Evolutionary conservation across 2,888 invertebrate genomes (phyloP), one percentile per base, ranked within the genome.

Genomic region (Zonitis immaculata): DNA sequence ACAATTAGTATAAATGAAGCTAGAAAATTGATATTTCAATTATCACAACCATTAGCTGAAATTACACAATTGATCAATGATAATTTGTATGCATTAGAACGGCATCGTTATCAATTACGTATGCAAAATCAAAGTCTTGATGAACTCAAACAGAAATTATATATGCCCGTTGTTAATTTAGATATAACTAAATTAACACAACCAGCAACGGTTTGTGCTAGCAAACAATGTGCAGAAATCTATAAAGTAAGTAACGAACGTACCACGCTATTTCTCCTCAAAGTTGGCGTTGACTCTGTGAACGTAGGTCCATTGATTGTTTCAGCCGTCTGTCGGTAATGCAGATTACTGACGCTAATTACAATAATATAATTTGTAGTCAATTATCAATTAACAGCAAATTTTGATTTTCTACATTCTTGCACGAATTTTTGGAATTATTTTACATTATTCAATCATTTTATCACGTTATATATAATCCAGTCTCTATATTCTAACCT

Each of bases 1-100:
- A 73, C 73, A 1, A 52, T 68, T 12, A 70, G 70, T 5, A 60
- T 74, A 1, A 73, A 73, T 32, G 70, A 73, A 54, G 71, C 71
- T 1, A 56, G 73, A 11, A 62, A 69, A 42, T 49, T 70, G n/a
- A 71, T 75, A 25, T 58, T 66, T 25, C 66, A 73, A 14, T 51
- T 75, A 30, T 61, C 70, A 0, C 65, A 69, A 54, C 75, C 75
- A 0, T 57, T 75, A 50, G 70, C 71, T 5, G 73, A 74, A 46
- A 71, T 73, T 44, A 63, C 69, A 0, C 67, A 73, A 54, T 52
- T 69, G 4, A 70, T 75, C 18, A 55, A 67, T 12, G 69, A 73
- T 44, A 75, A 75, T 49, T 56, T 73, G 8, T 54, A 52, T 5
- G 57, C 64, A 12, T 56, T 74, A 49, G 54, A 69, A 43, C 63